Conservation (phyloP, 2,113 vertebrate genomes). For the Odontophorus gujanensis region DNA sequence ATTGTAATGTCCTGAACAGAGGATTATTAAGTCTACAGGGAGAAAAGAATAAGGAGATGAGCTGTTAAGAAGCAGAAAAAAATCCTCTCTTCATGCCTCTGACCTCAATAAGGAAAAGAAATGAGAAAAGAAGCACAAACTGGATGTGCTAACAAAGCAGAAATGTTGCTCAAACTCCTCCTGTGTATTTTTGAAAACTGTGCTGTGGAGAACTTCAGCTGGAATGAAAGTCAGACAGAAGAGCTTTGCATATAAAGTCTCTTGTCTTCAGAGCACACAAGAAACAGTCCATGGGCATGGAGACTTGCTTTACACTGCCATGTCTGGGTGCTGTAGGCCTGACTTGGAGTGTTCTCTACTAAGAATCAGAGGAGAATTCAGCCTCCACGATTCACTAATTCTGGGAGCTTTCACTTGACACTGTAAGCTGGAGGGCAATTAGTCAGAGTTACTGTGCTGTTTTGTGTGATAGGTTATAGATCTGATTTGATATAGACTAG, state of each 20-base stretch:
- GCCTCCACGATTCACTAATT: neutral
- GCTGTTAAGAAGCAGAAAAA: slow-evolving; percentile 43
- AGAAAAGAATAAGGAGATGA: slow-evolving; percentile 26
- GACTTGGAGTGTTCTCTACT: neutral
- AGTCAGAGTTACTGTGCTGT: neutral
- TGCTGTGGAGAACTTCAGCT: neutral
- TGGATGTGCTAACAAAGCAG: slow-evolving; percentile 44
- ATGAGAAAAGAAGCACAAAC: slow-evolving; percentile 29
- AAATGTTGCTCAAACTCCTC: slow-evolving; percentile 22
- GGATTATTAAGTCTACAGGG: slow-evolving; percentile 19
- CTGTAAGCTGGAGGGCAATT: neutral
- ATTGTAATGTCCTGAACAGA: neutral
- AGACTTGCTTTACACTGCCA: neutral
- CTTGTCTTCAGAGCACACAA: neutral
- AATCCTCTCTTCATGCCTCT: neutral
- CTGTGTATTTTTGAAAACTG: neutral
- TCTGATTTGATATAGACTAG: neutral
- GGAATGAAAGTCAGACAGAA: neutral
- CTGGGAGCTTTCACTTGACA: neutral
- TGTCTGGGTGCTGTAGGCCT: neutral
- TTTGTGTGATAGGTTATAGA: neutral
- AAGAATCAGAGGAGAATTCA: neutral
- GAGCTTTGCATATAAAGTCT: neutral
- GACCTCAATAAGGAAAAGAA: slow-evolving; percentile 60
- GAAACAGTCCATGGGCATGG: neutral